A percentile compares a stretch with the other conserved stretches of the same genome.
These are phyloP conservation scores for Antechinus stuartii DNA, from an alignment of 2,113 vertebrate genomes.

Conservation along the genomic window DNA sequence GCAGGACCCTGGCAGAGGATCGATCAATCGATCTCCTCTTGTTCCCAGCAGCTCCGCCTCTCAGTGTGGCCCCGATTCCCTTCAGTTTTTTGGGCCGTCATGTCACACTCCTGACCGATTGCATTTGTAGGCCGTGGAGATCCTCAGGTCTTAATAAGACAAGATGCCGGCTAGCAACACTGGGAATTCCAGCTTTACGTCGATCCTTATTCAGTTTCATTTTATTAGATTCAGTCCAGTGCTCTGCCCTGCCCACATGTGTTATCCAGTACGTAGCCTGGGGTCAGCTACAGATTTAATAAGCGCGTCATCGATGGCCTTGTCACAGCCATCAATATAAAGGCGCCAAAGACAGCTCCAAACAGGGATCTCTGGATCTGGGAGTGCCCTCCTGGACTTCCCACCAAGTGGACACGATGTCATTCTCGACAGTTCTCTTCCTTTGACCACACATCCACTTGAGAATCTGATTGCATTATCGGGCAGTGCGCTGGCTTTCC, in stretches of 20 bases:
- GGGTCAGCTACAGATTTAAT: not conserved
- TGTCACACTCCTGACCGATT: not conserved
- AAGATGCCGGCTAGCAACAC: not conserved
- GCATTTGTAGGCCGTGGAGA: not conserved
- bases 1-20: not conserved
- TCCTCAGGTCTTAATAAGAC: not conserved
- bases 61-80: too few species aligned
- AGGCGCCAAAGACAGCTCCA: not conserved
- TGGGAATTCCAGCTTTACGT: not conserved
- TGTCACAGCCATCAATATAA: not conserved
- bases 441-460: not conserved
- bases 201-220: not conserved
- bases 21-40: not conserved
- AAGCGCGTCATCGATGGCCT: not conserved
- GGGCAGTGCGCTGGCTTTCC: not conserved
- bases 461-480: not conserved
- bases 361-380: not conserved
- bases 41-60: too few species aligned
- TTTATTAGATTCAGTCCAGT: not conserved
- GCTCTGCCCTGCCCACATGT: not conserved
- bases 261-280: not conserved
- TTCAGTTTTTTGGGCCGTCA: too few species aligned
- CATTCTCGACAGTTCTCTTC: rapidly evolving
- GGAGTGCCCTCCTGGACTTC: not conserved
- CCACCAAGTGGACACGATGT: not conserved